Evolutionary conservation across 2,888 invertebrate species (phyloP).

Genomic region (Sesamia inferens): DNA sequence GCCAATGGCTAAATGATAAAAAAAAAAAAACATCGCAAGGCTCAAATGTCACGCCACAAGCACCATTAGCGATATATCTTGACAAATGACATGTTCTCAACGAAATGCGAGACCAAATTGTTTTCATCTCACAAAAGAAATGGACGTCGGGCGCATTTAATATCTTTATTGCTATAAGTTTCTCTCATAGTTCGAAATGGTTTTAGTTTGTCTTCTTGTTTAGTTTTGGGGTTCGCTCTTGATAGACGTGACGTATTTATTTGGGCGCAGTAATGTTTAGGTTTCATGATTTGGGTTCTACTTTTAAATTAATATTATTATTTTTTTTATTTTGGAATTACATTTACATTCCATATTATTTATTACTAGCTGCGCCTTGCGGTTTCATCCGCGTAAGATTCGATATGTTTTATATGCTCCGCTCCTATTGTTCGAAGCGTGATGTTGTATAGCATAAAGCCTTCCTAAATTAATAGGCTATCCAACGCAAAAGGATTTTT

Average conservation of each 20-base stretch:
- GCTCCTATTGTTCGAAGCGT: too few species aligned
- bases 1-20: background rate
- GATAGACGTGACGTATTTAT: background rate
- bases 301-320: too few species aligned
- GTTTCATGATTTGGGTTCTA: too few species aligned
- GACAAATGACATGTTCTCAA: conserved; percentile 37
- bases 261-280: background rate
- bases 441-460: too few species aligned
- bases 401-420: too few species aligned
- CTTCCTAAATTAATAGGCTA: too few species aligned
- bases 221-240: background rate
- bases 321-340: too few species aligned
- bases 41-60: conserved; percentile 32
- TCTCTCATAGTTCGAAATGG: conserved; percentile 32
- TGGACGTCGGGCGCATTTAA: conserved; percentile 66
- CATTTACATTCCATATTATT: too few species aligned
- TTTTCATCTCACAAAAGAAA: conserved; percentile 56
- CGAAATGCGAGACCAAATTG: conserved; percentile 54
- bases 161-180: conserved; percentile 63
- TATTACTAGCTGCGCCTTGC: too few species aligned
- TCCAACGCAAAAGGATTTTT: too few species aligned
- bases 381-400: too few species aligned
- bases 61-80: conserved; percentile 32
- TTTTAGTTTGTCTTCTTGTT: conserved; percentile 46
- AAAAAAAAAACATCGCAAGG: background rate